Evolutionary conservation across 2,888 invertebrate species (phyloP).

Genomic region (Theristus sp.): DNA sequence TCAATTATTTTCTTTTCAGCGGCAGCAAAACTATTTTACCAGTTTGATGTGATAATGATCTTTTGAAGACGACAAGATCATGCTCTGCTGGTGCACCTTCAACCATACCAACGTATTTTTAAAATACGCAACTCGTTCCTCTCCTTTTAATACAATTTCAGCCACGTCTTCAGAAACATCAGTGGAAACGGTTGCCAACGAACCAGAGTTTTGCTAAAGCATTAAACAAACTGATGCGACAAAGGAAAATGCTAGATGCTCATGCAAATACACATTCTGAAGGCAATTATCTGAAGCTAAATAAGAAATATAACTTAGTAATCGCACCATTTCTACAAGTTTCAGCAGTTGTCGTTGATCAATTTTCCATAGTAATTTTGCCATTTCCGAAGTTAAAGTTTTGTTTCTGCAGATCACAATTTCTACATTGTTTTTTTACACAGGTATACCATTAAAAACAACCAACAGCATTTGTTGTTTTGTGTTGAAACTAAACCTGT

Average conservation of each 20-base stretch:
- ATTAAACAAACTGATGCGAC: background rate
- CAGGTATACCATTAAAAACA: too few species aligned
- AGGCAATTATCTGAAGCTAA: too few species aligned
- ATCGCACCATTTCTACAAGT: conserved; percentile 5
- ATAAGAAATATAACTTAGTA: too few species aligned
- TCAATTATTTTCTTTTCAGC: too few species aligned
- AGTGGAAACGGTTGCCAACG: conserved; percentile 1
- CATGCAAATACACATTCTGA: too few species aligned
- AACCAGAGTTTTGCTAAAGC: conserved; percentile 4
- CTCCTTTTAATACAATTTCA: conserved; percentile 4
- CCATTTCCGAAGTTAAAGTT: background rate
- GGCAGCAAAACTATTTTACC: too few species aligned
- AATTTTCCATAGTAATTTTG: conserved; percentile 4
- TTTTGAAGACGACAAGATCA: background rate
- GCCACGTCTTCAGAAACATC: conserved; percentile 6
- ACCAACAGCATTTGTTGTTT: too few species aligned
- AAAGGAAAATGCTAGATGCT: too few species aligned
- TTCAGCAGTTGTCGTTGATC: background rate
- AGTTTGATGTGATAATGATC: conserved; percentile 3
- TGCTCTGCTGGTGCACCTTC: background rate
- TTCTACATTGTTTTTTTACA: too few species aligned
- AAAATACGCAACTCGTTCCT: conserved; percentile 2
- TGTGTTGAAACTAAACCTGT: too few species aligned
- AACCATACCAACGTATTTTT: conserved; percentile 2
- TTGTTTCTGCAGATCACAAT: too few species aligned